phyloP scores from a whole-genome alignment of 2,113 vertebrate genomes.

The Trachemys scripta region DNA sequence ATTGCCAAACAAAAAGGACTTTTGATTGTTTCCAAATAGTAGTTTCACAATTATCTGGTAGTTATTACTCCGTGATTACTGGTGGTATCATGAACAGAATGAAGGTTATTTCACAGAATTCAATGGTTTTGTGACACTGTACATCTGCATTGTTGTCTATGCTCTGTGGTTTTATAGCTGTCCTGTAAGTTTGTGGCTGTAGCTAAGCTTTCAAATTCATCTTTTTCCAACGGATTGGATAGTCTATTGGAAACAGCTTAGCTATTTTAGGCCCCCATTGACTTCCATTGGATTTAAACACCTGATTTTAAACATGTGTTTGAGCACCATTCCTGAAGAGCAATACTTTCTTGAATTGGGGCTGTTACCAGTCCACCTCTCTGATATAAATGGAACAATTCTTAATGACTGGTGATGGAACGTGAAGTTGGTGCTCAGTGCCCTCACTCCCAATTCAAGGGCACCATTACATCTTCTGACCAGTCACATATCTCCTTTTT shows the following conservation, averaged over 20 bases:
- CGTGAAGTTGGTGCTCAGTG: background rate
- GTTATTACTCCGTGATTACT: background rate
- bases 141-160: background rate
- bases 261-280: background rate
- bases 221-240: background rate
- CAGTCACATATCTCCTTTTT: background rate
- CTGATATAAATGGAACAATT: background rate
- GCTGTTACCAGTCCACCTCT: background rate
- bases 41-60: background rate
- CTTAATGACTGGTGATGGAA: background rate
- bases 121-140: slow-evolving; percentile 14
- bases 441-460: background rate
- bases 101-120: background rate
- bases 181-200: background rate
- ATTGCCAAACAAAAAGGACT: background rate
- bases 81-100: background rate
- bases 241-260: background rate
- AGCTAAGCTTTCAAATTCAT: background rate
- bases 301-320: fast-evolving
- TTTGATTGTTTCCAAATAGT: background rate
- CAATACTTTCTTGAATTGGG: background rate
- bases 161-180: background rate
- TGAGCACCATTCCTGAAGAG: background rate
- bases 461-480: background rate
- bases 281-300: background rate